Conservation (phyloP, 1,140 invertebrate species). For the Drosophila hydei region DNA sequence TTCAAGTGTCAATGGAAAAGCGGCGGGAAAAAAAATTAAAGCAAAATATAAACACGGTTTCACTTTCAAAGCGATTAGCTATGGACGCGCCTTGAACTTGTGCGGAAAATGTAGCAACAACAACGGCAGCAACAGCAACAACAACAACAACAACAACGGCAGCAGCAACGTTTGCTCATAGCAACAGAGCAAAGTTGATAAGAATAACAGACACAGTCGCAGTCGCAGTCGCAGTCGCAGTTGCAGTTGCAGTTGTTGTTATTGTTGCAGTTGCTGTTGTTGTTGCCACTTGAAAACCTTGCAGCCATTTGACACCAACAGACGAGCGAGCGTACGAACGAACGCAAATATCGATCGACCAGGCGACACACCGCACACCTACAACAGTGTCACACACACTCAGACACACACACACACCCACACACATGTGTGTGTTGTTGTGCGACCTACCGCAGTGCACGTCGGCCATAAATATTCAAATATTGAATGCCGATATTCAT, state of each 20-base stretch:
- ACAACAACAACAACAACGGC: constrained; percentile 43
- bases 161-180: constrained; percentile 1
- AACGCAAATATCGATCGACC: constrained; percentile 21
- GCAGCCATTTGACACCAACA: constrained; percentile 66
- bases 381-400: constrained; percentile 23
- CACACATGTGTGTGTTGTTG: background rate
- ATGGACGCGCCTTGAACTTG: constrained; percentile 63
- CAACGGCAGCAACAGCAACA: constrained; percentile 31
- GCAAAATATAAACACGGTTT: constrained; percentile 76
- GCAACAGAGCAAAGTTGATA: constrained; percentile 43
- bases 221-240: background rate
- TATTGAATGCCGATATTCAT: constrained; percentile 46
- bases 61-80: constrained; percentile 80
- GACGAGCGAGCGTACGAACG: constrained; percentile 3
- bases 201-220: constrained; percentile 53
- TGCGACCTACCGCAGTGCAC: constrained; percentile 60
- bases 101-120: constrained; percentile 56
- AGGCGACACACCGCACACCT: constrained; percentile 67
- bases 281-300: constrained; percentile 44
- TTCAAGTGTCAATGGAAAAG: constrained; percentile 38
- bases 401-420: background rate
- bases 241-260: constrained; percentile 3
- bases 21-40: constrained; percentile 61
- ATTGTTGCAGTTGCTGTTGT: background rate
- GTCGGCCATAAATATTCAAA: constrained; percentile 68